Evolutionary conservation across 2,797 vertebrate genomes (phyloP).

Genomic region (Hirundo rustica): DNA sequence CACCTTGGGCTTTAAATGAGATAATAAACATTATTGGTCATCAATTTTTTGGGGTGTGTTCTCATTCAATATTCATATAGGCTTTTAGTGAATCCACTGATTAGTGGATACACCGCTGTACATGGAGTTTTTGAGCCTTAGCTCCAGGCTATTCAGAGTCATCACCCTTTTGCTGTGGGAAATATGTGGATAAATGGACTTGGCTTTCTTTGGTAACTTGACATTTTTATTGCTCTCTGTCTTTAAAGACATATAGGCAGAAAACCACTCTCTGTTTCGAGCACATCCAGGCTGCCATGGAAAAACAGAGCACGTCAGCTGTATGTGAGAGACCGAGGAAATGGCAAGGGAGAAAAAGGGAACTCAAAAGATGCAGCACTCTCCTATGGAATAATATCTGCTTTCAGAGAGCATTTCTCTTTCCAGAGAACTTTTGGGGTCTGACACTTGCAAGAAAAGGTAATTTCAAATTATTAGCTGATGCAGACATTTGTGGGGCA

Average conservation of each 20-base stretch:
- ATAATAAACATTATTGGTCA: not conserved
- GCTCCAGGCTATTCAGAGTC: not conserved
- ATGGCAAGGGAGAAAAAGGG: not conserved
- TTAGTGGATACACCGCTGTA: not conserved
- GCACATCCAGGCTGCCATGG: not conserved
- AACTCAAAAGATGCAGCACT: not conserved
- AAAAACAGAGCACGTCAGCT: not conserved
- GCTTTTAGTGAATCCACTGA: not conserved
- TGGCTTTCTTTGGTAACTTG: not conserved
- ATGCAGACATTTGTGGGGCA: not conserved
- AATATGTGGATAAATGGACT: not conserved
- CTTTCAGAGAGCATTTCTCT: not conserved
- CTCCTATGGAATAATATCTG: not conserved
- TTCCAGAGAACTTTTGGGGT: not conserved
- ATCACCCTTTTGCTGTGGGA: not conserved
- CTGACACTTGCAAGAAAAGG: not conserved
- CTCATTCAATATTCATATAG: not conserved
- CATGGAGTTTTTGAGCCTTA: not conserved
- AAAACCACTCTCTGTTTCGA: not conserved
- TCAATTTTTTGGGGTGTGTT: not conserved
- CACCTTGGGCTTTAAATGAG: constrained; percentile 1
- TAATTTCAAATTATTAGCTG: not conserved
- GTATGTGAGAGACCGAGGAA: not conserved
- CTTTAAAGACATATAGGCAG: not conserved
- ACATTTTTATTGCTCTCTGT: not conserved